Conservation (phyloP, 2,888 invertebrate genomes). For the Hypolimnas misippus region DNA sequence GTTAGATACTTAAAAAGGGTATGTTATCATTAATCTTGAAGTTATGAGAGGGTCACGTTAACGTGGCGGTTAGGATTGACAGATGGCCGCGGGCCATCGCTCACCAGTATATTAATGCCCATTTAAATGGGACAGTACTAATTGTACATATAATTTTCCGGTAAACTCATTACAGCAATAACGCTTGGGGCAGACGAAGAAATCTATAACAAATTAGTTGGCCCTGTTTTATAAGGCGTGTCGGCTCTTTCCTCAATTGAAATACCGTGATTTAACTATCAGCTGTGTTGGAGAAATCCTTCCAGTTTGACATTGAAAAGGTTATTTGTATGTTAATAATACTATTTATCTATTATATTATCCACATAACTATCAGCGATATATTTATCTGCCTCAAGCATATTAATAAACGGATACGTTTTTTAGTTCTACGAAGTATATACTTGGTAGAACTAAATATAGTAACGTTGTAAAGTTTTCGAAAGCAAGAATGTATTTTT, state of each 20-base stretch:
- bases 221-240: conserved; percentile 12
- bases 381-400: too few relatives aligned
- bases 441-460: too few relatives aligned
- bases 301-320: not conserved
- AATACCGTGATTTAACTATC: not conserved
- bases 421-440: too few relatives aligned
- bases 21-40: conserved; percentile 43
- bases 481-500: too few relatives aligned
- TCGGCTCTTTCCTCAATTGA: conserved; percentile 8
- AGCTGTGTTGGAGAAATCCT: not conserved
- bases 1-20: conserved; percentile 50
- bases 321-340: not conserved
- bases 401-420: too few relatives aligned
- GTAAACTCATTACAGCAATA: conserved; percentile 71
- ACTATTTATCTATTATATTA: too few relatives aligned
- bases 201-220: conserved; percentile 48
- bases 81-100: conserved; percentile 70
- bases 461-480: too few relatives aligned
- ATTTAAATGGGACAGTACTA: conserved; percentile 71
- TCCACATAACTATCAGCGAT: too few relatives aligned
- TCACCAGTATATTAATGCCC: conserved; percentile 66
- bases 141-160: conserved; percentile 70
- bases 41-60: conserved; percentile 42
- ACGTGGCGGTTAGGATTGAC: conserved; percentile 56
- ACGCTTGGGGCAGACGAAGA: conserved; percentile 58